A percentile compares a stretch with the other conserved stretches of the same genome.
These are phyloP conservation scores for Drosophila mayaguana DNA, from an alignment of 2,888 invertebrate species.

Conservation along the genomic window DNA sequence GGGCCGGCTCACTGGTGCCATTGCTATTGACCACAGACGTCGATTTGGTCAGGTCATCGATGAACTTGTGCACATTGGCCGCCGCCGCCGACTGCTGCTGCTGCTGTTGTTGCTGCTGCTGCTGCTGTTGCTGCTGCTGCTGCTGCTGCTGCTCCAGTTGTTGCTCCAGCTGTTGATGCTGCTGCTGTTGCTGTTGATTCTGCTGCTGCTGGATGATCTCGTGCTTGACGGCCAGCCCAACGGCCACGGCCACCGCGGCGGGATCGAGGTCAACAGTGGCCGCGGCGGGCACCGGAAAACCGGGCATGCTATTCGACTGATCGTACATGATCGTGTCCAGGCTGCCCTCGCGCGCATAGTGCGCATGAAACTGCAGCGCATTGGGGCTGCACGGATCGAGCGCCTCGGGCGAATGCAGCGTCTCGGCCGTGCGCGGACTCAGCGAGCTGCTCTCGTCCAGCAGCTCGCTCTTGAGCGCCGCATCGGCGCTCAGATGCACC, in stretches of 20 bases:
- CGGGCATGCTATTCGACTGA: slow-evolving; percentile 81
- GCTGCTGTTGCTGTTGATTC: slow-evolving; percentile 86
- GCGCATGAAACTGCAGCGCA: slow-evolving; percentile 71
- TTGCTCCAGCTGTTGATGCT: slow-evolving; percentile 82
- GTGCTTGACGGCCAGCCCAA: slow-evolving; percentile 86
- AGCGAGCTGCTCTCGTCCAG: slow-evolving; percentile 91
- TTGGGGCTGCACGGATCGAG: slow-evolving; percentile 79
- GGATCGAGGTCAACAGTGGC: slow-evolving; percentile 72
- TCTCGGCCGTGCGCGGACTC: slow-evolving; percentile 78
- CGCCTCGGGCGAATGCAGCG: slow-evolving; percentile 79
- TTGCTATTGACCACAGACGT: slow-evolving; percentile 69
- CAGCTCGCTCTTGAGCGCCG: slow-evolving; percentile 88
- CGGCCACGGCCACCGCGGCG: slow-evolving; percentile 81
- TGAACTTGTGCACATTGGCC: slow-evolving; percentile 85
- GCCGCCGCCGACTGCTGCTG: slow-evolving; percentile 82
- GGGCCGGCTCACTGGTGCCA: slow-evolving; percentile 63
- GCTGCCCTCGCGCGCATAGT: slow-evolving; percentile 76
- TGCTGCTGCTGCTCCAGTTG: slow-evolving; percentile 86
- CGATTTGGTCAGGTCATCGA: slow-evolving; percentile 79
- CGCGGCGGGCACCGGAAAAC: slow-evolving; percentile 73
- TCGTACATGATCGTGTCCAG: slow-evolving; percentile 83
- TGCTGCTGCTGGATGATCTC: slow-evolving; percentile 86
- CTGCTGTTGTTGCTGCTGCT: slow-evolving; percentile 57
- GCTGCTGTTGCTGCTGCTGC: slow-evolving; percentile 50
- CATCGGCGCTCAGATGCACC: slow-evolving; percentile 83